Percentiles rank a stretch among this genome's conserved stretches.
Evolutionary conservation across 2,113 vertebrate species (phyloP).

Genomic region (Alligator mississippiensis): DNA sequence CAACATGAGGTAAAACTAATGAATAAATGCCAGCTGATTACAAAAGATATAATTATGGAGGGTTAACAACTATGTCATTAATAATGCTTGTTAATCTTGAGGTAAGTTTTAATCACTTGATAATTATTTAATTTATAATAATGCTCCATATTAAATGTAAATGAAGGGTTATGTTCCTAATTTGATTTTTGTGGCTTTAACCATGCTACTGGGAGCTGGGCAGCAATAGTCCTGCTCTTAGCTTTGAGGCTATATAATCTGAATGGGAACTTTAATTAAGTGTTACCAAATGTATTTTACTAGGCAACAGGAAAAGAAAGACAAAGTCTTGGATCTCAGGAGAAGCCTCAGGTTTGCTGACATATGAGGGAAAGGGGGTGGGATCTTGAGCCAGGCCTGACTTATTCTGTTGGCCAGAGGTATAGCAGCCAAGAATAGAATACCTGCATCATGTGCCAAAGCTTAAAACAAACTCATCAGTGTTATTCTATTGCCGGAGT

Average conservation of each 20-base stretch:
- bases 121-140: slow-evolving; percentile 54
- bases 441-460: slow-evolving; percentile 11
- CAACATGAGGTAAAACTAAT: slow-evolving; percentile 24
- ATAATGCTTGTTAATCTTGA: slow-evolving; percentile 54
- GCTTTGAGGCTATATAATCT: slow-evolving; percentile 42
- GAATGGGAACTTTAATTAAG: slow-evolving; percentile 62
- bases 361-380: not conserved
- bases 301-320: slow-evolving; percentile 51
- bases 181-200: slow-evolving; percentile 48
- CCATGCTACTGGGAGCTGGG: not conserved
- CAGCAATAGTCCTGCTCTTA: slow-evolving; percentile 30
- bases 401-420: slow-evolving; percentile 19
- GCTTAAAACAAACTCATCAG: not conserved
- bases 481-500: slow-evolving; percentile 19
- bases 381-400: not conserved
- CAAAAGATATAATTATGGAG: slow-evolving; percentile 40
- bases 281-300: slow-evolving; percentile 56
- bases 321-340: slow-evolving; percentile 40
- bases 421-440: slow-evolving; percentile 34
- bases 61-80: slow-evolving; percentile 47
- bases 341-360: slow-evolving; percentile 48
- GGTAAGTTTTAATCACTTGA: slow-evolving; percentile 51
- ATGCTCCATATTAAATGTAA: slow-evolving; percentile 34
- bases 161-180: slow-evolving; percentile 5
- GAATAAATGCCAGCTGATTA: slow-evolving; percentile 52